phyloP scores from a whole-genome alignment of 1,140 invertebrate genomes.

The Brachionus asplanchnoidis region DNA sequence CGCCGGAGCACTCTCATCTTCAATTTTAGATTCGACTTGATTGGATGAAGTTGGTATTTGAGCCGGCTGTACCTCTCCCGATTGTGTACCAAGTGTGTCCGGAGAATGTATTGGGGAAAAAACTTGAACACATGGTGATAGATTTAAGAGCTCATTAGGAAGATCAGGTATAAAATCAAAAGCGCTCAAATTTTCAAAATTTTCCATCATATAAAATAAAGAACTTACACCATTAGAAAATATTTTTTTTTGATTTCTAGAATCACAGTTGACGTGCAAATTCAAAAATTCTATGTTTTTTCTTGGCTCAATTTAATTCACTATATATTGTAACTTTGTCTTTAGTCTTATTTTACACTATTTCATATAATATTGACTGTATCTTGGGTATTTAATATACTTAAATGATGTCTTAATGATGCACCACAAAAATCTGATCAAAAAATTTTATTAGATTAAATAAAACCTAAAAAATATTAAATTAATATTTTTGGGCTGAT shows the following conservation, averaged over 20 bases:
- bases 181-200: background rate
- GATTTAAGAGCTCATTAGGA: background rate
- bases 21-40: background rate
- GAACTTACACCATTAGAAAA: background rate
- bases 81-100: background rate
- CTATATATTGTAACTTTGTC: background rate
- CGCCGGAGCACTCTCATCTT: background rate
- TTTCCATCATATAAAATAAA: background rate
- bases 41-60: background rate
- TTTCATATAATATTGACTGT: too few relatives aligned
- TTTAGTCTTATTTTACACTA: background rate
- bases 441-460: too few relatives aligned
- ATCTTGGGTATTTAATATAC: too few relatives aligned
- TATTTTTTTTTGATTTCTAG: background rate
- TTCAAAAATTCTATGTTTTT: background rate
- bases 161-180: background rate
- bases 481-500: too few relatives aligned
- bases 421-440: too few relatives aligned
- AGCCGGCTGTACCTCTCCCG: background rate
- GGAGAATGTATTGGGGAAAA: background rate
- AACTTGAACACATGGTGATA: background rate
- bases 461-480: too few relatives aligned
- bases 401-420: too few relatives aligned
- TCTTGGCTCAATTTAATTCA: background rate
- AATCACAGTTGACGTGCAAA: background rate